A percentile compares a stretch with the other conserved stretches of the same genome.
These are phyloP conservation scores for Aphelinus certus DNA, from an alignment of 1,140 invertebrate genomes.

Conservation along the genomic window DNA sequence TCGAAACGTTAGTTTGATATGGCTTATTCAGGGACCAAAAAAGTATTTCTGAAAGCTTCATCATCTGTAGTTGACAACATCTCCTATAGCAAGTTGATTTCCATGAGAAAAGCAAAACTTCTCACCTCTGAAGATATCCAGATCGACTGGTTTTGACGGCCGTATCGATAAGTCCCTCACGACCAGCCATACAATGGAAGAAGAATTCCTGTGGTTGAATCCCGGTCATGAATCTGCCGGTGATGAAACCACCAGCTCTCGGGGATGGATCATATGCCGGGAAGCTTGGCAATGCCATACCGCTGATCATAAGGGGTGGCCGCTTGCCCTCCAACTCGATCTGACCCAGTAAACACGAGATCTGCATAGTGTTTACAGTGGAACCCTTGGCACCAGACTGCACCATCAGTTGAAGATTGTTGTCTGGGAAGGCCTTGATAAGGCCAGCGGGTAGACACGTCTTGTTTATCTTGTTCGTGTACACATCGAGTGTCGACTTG, in stretches of 20 bases:
- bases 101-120: not conserved
- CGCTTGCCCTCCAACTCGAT: constrained; percentile 98
- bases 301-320: constrained; percentile 93
- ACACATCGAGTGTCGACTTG: constrained; percentile 82
- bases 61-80: too few species aligned
- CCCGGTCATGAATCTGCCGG: constrained; percentile 95
- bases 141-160: constrained; percentile 94
- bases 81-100: too few species aligned
- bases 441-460: constrained; percentile 84
- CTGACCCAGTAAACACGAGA: constrained; percentile 95
- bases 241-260: constrained; percentile 95
- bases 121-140: constrained; percentile 91
- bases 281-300: constrained; percentile 93
- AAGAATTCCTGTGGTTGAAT: constrained; percentile 98
- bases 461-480: constrained; percentile 91
- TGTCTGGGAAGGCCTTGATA: constrained; percentile 87
- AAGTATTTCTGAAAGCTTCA: too few species aligned
- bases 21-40: too few species aligned
- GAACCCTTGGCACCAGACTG: constrained; percentile 98
- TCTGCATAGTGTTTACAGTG: constrained; percentile 96
- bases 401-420: constrained; percentile 98
- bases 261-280: constrained; percentile 89
- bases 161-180: constrained; percentile 91
- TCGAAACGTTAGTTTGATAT: too few species aligned
- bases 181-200: constrained; percentile 99